Base-by-base conservation (phyloP, 64 coral and sea anemone genomes). In the Pocillopora damicornis region DNA sequence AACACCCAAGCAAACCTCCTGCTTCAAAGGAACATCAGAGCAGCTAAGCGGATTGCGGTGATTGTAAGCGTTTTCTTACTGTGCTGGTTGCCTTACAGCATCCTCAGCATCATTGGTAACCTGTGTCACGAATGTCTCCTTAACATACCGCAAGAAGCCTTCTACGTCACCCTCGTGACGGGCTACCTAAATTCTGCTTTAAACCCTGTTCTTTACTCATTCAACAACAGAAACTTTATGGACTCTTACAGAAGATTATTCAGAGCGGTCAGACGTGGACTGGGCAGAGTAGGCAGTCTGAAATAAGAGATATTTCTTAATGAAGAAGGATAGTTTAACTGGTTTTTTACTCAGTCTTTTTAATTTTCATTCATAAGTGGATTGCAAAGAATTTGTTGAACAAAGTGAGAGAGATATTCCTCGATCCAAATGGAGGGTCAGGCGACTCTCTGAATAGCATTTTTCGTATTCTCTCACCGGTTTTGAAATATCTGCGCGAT, bases 181-280 rank as follows among this genome's bases (percentile, higher is more conserved):
- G 94, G 91, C 9, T 96, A 96, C 23, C 76, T 88, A 1, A 96
- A 96, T 63, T 87, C 82, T 11, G 94, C 94, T 10, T 88, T 96
- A 9, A 96, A 96, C 22, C 94, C 94, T 0, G 87, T 93, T 73
- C 87, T 96, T 15, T 96, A 96, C 35, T 92, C 89, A 15, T 96
- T 96, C 86, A 89, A 96, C 26, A 90, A 96, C 37, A 93, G 89
- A 34, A 96, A 88, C 62, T 96, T 96, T 37, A 76, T 93, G 37
- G 91, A 93, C 42, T 76, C 91, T 4, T 93, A 93, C 74, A 61
- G 17, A 25, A 93, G 87, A 75, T 79, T 63, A 68, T 85, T 57
- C 26, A 36, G 65, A 72, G 81, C 13, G 15, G 15, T 72, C 22
- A 85, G 81, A 20, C 45, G 38, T n/a, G 37, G 63, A 58, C 58